phyloP scores from a whole-genome alignment of 2,113 vertebrate genomes.

The Petromus typicus region DNA sequence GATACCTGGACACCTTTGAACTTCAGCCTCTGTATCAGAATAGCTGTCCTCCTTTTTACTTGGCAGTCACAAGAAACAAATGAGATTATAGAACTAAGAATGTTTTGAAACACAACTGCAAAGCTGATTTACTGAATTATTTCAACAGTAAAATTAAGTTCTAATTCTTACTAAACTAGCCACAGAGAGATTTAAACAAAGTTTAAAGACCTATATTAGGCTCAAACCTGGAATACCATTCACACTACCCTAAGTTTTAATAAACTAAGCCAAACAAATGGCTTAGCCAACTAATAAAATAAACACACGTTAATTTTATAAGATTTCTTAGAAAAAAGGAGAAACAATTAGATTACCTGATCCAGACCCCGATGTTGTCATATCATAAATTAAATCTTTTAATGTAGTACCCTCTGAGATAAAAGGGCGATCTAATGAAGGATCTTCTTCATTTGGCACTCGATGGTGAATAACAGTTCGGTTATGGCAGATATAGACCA shows the following conservation, averaged over 20 bases:
- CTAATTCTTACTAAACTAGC: constrained; percentile 21
- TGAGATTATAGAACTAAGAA: background rate
- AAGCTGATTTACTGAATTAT: constrained; percentile 3
- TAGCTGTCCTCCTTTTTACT: background rate
- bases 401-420: constrained; percentile 97
- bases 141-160: constrained; percentile 25
- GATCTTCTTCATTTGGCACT: constrained; percentile 97
- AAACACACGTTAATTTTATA: constrained; percentile 14
- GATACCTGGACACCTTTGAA: background rate
- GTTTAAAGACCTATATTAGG: constrained; percentile 20
- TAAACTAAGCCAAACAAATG: background rate
- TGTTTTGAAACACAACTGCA: background rate
- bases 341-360: constrained; percentile 89
- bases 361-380: constrained; percentile 98
- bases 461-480: constrained; percentile 95
- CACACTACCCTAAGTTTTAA: constrained; percentile 26
- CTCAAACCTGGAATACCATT: background rate
- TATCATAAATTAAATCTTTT: constrained; percentile 99
- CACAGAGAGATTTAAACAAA: background rate
- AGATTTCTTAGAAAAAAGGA: constrained; percentile 51
- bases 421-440: constrained; percentile 95
- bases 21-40: background rate
- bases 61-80: background rate
- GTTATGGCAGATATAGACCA: constrained; percentile 96
- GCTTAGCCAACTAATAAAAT: constrained; percentile 30